A percentile compares a stretch with the other conserved stretches of the same genome.
These are phyloP conservation scores for Littorina saxatilis DNA, from an alignment of 1,140 invertebrate genomes.

Conservation along the genomic window DNA sequence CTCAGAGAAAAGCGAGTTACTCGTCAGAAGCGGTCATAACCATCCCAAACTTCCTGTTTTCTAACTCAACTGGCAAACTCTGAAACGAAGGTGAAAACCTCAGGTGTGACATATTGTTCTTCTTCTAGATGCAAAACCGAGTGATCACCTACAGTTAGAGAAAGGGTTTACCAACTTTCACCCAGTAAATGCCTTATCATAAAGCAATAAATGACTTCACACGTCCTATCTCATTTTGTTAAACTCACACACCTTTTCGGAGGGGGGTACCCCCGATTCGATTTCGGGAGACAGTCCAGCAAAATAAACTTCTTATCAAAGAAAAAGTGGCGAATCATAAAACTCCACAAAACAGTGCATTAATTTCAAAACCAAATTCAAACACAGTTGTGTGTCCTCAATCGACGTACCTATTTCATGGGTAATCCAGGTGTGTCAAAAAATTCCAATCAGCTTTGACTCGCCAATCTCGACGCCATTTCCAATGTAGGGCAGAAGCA, in stretches of 20 bases:
- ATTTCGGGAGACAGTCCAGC: background rate
- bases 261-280: background rate
- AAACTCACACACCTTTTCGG: background rate
- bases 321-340: background rate
- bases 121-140: background rate
- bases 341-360: background rate
- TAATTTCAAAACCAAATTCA: background rate
- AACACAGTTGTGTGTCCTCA: background rate
- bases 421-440: constrained; percentile 21
- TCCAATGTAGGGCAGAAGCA: background rate
- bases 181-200: too few species aligned
- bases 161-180: too few species aligned
- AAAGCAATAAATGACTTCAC: background rate
- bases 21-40: too few species aligned
- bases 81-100: background rate
- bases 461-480: constrained; percentile 21
- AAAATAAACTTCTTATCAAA: background rate
- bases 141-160: too few species aligned
- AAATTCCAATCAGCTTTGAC: background rate
- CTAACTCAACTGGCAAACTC: background rate
- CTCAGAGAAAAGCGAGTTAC: background rate
- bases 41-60: constrained; percentile 11
- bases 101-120: background rate
- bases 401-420: background rate
- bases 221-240: background rate